Percentiles rank a stretch among this genome's conserved stretches.
phyloP scores from a whole-genome alignment of 2,797 vertebrate species.

The Varecia variegata region DNA sequence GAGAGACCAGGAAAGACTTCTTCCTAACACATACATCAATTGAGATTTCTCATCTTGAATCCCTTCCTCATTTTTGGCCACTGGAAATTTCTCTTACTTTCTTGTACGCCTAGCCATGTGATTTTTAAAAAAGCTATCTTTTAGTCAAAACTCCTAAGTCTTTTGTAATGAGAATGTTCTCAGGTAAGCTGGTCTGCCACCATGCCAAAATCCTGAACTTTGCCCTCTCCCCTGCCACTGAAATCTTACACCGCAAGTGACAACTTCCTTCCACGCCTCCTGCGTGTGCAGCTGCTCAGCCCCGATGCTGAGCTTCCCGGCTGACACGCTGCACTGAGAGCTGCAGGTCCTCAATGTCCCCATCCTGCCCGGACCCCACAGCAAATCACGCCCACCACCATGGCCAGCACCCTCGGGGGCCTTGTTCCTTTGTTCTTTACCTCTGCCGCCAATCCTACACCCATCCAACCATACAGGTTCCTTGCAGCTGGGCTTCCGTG shows the following conservation, averaged over 20 bases:
- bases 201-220: background rate
- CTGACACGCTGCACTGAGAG: background rate
- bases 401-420: background rate
- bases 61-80: background rate
- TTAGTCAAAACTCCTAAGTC: background rate
- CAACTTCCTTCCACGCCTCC: background rate
- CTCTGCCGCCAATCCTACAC: too few species aligned
- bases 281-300: background rate
- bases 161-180: background rate
- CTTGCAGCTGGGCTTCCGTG: background rate
- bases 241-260: background rate
- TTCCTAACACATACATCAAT: background rate
- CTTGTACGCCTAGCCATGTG: background rate
- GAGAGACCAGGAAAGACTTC: too few species aligned
- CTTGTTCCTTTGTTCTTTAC: background rate
- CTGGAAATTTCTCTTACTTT: background rate
- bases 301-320: background rate
- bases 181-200: background rate
- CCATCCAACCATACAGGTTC: rapidly evolving
- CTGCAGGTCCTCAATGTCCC: background rate
- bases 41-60: background rate
- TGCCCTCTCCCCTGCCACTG: background rate
- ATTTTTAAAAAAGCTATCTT: background rate
- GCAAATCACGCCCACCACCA: rapidly evolving
- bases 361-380: background rate